phyloP scores from a whole-genome alignment of 2,797 vertebrate genomes.

The Merluccius polli region DNA sequence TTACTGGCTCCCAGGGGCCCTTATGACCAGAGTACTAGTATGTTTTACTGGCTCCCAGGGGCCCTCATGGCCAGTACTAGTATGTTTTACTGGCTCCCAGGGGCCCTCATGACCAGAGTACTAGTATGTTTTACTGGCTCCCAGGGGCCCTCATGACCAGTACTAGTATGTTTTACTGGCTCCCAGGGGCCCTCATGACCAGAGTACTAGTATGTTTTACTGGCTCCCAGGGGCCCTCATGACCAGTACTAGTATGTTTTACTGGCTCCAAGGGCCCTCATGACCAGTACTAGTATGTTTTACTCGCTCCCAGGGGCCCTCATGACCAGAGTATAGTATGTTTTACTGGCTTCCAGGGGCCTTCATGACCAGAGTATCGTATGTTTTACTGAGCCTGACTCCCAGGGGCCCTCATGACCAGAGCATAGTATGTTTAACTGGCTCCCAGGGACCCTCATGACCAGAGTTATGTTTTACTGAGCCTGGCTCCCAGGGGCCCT shows the following conservation, averaged over 20 bases:
- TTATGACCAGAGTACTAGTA: no score
- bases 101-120: not conserved
- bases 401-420: not conserved
- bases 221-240: no score
- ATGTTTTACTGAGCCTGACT: not conserved
- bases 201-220: no score
- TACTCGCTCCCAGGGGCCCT: not conserved
- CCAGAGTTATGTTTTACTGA: not conserved
- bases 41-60: not conserved
- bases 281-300: not conserved
- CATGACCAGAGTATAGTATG: not conserved
- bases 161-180: no score
- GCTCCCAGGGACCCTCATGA: no score
- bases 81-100: not conserved
- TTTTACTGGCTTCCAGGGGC: not conserved
- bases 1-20: not conserved
- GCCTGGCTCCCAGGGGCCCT: not conserved
- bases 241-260: no score
- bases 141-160: no score
- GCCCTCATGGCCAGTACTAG: not conserved
- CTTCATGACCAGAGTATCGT: not conserved
- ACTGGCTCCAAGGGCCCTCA: not conserved
- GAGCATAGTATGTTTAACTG: not conserved
- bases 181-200: no score
- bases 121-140: no score